Percentiles rank a stretch among this genome's conserved stretches.
Evolutionary conservation across 2,888 invertebrate species (phyloP).

Genomic region (Tethea ocularis): DNA sequence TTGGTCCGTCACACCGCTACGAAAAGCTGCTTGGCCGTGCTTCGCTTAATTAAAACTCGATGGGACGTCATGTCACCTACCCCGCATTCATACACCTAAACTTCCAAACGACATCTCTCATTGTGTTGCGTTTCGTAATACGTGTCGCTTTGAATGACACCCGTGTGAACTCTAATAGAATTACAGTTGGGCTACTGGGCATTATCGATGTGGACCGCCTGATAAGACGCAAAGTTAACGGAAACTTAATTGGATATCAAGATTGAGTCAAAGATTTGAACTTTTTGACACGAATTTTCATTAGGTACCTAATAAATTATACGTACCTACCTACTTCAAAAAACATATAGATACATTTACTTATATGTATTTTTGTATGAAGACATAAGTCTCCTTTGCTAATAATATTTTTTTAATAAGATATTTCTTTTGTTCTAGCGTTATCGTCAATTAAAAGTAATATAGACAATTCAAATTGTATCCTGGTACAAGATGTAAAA

Average conservation of each 20-base stretch:
- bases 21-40: slow-evolving; percentile 70
- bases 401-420: slow-evolving; percentile 5
- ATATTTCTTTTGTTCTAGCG: slow-evolving; percentile 85
- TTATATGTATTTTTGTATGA: background rate
- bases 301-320: slow-evolving; percentile 31
- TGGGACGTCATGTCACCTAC: slow-evolving; percentile 72
- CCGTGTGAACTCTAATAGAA: slow-evolving; percentile 65
- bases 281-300: slow-evolving; percentile 43
- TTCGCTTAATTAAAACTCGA: slow-evolving; percentile 79
- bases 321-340: background rate
- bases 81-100: slow-evolving; percentile 54
- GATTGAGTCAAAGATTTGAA: slow-evolving; percentile 56
- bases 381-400: background rate
- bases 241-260: slow-evolving; percentile 66
- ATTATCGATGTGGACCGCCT: slow-evolving; percentile 59
- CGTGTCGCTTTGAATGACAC: slow-evolving; percentile 47
- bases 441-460: slow-evolving; percentile 95
- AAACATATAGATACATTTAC: background rate
- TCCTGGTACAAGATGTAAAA: slow-evolving; percentile 94
- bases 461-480: slow-evolving; percentile 94
- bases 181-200: slow-evolving; percentile 66
- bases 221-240: slow-evolving; percentile 66
- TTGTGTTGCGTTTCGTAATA: slow-evolving; percentile 65
- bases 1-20: slow-evolving; percentile 75
- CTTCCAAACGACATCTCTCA: slow-evolving; percentile 63